These are phyloP conservation scores for Lagocephalus sceleratus DNA, from an alignment of 2,797 vertebrate species.

Conservation along the genomic window DNA sequence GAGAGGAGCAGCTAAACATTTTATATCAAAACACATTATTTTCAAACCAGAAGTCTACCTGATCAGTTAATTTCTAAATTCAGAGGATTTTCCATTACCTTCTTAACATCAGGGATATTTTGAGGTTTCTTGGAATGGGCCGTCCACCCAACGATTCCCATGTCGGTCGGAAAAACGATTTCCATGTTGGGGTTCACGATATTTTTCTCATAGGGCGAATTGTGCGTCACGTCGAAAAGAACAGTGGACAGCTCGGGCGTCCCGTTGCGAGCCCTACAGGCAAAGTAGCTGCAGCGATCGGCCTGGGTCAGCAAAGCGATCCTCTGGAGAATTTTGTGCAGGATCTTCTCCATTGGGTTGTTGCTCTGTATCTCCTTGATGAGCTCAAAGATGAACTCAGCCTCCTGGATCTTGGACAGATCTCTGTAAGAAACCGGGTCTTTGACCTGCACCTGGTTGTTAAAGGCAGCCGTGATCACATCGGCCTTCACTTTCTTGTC, in stretches of 20 bases:
- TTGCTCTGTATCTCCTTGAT: conserved; percentile 68
- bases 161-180: conserved; percentile 86
- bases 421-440: conserved; percentile 78
- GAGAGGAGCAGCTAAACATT: not conserved
- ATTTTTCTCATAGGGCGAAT: conserved; percentile 80
- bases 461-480: conserved; percentile 71
- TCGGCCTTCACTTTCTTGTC: conserved; percentile 79
- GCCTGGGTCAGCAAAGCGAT: conserved; percentile 80
- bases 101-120: conserved; percentile 85
- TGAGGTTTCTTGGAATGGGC: conserved; percentile 84
- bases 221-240: conserved; percentile 84
- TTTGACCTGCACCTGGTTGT: conserved; percentile 66
- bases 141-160: conserved; percentile 85
- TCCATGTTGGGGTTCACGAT: conserved; percentile 82
- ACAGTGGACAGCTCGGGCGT: conserved; percentile 79
- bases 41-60: not conserved
- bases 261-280: conserved; percentile 81
- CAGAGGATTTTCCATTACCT: conserved; percentile 67
- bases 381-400: conserved; percentile 79
- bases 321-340: conserved; percentile 83
- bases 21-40: not conserved
- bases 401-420: conserved; percentile 77
- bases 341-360: conserved; percentile 65
- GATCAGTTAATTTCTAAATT: not conserved
- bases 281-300: conserved; percentile 85